Base-by-base conservation (phyloP, 2,113 vertebrate species). In the Leptodactylus fuscus region DNA sequence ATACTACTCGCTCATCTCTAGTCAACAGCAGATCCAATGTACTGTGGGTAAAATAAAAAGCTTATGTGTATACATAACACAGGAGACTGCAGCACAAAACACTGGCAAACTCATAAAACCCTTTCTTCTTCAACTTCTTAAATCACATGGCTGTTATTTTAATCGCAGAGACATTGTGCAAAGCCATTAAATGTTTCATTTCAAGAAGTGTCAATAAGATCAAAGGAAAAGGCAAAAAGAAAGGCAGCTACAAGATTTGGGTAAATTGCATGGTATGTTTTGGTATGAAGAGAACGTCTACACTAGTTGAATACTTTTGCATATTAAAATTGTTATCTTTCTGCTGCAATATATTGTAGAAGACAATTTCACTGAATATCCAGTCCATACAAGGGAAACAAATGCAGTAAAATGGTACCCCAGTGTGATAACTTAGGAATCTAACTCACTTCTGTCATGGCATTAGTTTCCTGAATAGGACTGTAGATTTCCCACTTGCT, bases 181-280 rank as follows among this genome's bases (percentile, higher is more conserved):
- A 79, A 79, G 20, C 55, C 76, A 60, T 79, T 79, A 58, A 79
- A 79, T 53, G 76, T 79, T 79, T 36, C 32, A 53, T 79, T 53
- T 79, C 76, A 79, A 38, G 36, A 79, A 60, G 36, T 60, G 76
- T 79, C 76, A 60, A 53, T 38, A 58, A 55, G 76, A 79, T 79
- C 76, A 79, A 79, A 79, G 76, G 51, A 60, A 34, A 60, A 60
- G 3, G 76, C 51, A 79, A 41, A 51, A 60, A 79, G 46, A 58
- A 34, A 79, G 60, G 55, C 51, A 79, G 76, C 76, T 79, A 79
- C 51, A 79, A 58, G 71, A 75, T 48, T 48, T 75, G 71, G 71
- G n/a, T 75, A 27, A 79, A 79, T 58, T 58, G 76, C 51, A 60
- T 41, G 34, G 29, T 60, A 58, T 60, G 76, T 38, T 79, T 58